These are phyloP conservation scores for Cetoscarus ocellatus DNA, from an alignment of 2,797 vertebrate species.

Conservation along the genomic window DNA sequence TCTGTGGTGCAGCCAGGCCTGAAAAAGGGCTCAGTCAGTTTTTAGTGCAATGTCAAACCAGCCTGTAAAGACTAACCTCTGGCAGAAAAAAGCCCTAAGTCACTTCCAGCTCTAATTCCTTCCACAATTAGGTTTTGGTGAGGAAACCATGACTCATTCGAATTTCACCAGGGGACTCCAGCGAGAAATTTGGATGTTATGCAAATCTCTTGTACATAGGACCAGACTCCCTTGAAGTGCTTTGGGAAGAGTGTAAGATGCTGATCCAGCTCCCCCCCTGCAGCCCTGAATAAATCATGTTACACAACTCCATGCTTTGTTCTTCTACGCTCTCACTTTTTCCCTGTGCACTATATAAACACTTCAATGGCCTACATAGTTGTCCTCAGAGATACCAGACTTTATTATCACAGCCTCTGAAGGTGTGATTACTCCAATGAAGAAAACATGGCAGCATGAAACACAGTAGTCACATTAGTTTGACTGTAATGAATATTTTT, in stretches of 20 bases:
- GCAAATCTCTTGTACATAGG: slow-evolving; percentile 47
- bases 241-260: slow-evolving; percentile 50
- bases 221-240: slow-evolving; percentile 53
- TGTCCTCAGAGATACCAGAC: slow-evolving; percentile 8
- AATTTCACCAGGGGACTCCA: slow-evolving; percentile 36
- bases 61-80: slow-evolving; percentile 5
- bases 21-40: slow-evolving; percentile 35
- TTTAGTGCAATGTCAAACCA: slow-evolving; percentile 47
- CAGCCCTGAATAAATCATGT: slow-evolving; percentile 63
- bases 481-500: not conserved
- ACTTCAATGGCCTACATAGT: slow-evolving; percentile 35
- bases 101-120: slow-evolving; percentile 4
- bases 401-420: slow-evolving; percentile 4
- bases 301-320: slow-evolving; percentile 48
- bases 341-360: slow-evolving; percentile 27
- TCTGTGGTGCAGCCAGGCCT: slow-evolving; percentile 38
- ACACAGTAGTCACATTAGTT: not conserved
- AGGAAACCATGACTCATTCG: slow-evolving; percentile 58
- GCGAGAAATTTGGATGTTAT: slow-evolving; percentile 49
- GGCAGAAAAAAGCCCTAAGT: not conserved
- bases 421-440: slow-evolving; percentile 4
- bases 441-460: slow-evolving; percentile 1
- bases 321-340: slow-evolving; percentile 29
- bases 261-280: slow-evolving; percentile 19
- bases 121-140: not conserved